Evolutionary conservation across 2,888 invertebrate genomes (phyloP).

Genomic region (Monochamus alternatus): DNA sequence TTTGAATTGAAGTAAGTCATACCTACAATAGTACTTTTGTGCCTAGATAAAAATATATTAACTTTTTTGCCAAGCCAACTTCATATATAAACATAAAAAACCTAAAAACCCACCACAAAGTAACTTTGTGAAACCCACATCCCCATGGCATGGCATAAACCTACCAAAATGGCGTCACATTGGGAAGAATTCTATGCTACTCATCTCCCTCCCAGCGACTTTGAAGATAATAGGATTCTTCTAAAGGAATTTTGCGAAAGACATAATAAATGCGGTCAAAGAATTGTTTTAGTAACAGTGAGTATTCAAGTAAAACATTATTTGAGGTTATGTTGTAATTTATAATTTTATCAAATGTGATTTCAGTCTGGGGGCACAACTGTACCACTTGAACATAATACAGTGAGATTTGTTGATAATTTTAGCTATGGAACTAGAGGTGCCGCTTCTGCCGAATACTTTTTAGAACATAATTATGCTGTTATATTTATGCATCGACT

Average conservation of each 20-base stretch:
- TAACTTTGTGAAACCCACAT: too few relatives aligned
- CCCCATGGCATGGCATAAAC: too few relatives aligned
- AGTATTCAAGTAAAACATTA: slow-evolving; percentile 63
- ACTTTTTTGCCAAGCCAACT: too few relatives aligned
- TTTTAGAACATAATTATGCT: slow-evolving; percentile 88
- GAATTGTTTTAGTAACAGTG: slow-evolving; percentile 87
- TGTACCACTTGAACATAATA: slow-evolving; percentile 96
- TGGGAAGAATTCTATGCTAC: slow-evolving; percentile 91
- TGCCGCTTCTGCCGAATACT: slow-evolving; percentile 95
- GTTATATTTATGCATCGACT: slow-evolving; percentile 95
- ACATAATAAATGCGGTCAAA: slow-evolving; percentile 79
- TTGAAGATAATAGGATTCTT: slow-evolving; percentile 81
- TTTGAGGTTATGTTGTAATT: slow-evolving; percentile 56
- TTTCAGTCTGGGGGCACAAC: slow-evolving; percentile 96
- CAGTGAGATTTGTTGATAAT: slow-evolving; percentile 98
- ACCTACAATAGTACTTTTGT: too few relatives aligned
- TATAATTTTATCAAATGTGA: slow-evolving; percentile 17
- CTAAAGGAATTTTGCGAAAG: slow-evolving; percentile 83
- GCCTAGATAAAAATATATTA: too few relatives aligned
- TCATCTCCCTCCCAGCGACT: slow-evolving; percentile 85
- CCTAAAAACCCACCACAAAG: too few relatives aligned
- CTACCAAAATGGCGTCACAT: slow-evolving; percentile 69
- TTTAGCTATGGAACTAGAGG: slow-evolving; percentile 98
- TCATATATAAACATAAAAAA: too few relatives aligned
- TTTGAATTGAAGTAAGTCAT: too few relatives aligned